Conservation (phyloP, 2,888 invertebrate species). For the Taenaris catops region DNA sequence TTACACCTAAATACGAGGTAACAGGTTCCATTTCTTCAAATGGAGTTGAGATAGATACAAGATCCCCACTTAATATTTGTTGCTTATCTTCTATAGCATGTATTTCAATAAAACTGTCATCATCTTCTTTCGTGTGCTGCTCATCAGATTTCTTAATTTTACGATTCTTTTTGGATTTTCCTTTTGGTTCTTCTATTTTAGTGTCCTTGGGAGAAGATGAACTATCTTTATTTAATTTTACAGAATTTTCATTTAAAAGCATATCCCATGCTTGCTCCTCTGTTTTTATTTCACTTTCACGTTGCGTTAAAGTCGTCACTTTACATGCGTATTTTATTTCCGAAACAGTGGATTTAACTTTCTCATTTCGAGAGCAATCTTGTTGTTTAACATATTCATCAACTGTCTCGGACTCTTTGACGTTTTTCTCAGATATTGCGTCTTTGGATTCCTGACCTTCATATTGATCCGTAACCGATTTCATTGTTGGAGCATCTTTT, state of each 20-base stretch:
- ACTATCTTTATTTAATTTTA: slow-evolving; percentile 26
- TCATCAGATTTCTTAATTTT: slow-evolving; percentile 54
- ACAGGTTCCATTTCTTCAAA: slow-evolving; percentile 49
- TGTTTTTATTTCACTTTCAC: slow-evolving; percentile 38
- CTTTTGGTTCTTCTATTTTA: slow-evolving; percentile 45
- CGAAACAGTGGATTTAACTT: slow-evolving; percentile 6
- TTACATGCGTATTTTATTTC: slow-evolving; percentile 4
- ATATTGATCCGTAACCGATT: slow-evolving; percentile 11
- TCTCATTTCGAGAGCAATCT: slow-evolving; percentile 4
- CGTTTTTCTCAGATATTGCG: slow-evolving; percentile 8
- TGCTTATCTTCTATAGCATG: slow-evolving; percentile 66
- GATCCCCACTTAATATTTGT: slow-evolving; percentile 47
- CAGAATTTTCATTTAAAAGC: slow-evolving; percentile 46
- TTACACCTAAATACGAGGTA: slow-evolving; percentile 40
- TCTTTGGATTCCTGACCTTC: slow-evolving; percentile 11
- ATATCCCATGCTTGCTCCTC: slow-evolving; percentile 72
- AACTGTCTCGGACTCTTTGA: slow-evolving; percentile 2
- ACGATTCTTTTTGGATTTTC: slow-evolving; percentile 51
- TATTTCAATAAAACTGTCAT: slow-evolving; percentile 70
- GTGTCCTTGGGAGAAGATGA: slow-evolving; percentile 30
- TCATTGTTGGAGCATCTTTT: slow-evolving; percentile 16
- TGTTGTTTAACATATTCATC: slow-evolving; percentile 10
- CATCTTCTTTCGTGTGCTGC: slow-evolving; percentile 46
- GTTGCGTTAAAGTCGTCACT: slow-evolving; percentile 5
- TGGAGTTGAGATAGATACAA: slow-evolving; percentile 63